These are phyloP conservation scores for Leptoclinus maculatus DNA, from an alignment of 2,797 vertebrate genomes.

Conservation along the genomic window DNA sequence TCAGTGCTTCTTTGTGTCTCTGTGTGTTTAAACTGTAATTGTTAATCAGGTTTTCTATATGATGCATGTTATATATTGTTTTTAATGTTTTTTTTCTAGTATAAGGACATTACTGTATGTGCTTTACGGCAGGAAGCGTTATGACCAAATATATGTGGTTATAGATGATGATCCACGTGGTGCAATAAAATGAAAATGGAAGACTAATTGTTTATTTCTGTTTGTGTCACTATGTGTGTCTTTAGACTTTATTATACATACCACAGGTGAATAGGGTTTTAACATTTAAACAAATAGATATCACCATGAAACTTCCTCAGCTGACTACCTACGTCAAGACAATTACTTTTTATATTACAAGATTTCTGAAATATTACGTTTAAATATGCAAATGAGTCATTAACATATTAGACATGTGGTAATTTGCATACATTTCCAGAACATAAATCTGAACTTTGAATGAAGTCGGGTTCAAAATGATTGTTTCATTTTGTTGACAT, in stretches of 20 bases:
- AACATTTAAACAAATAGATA: not conserved
- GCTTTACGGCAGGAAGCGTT: conserved; percentile 27
- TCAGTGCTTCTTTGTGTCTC: conserved; percentile 46
- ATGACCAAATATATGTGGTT: conserved; percentile 4
- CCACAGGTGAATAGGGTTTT: not conserved
- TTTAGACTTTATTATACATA: not conserved
- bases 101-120: conserved; percentile 2
- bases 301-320: not conserved
- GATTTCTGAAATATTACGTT: not conserved
- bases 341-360: not conserved
- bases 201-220: not conserved
- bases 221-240: not conserved
- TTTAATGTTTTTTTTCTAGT: not conserved
- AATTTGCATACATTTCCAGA: too few species aligned
- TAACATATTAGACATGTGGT: too few species aligned
- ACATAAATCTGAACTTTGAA: too few species aligned
- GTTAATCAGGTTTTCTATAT: not conserved
- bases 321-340: not conserved
- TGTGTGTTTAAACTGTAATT: not conserved
- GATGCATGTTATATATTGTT: conserved; percentile 25
- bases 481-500: too few species aligned
- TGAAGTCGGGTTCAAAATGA: too few species aligned
- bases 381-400: not conserved
- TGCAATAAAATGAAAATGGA: conserved; percentile 57
- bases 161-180: conserved; percentile 17